Conservation (phyloP, 2,888 invertebrate genomes). For the Melanostoma scalare region DNA sequence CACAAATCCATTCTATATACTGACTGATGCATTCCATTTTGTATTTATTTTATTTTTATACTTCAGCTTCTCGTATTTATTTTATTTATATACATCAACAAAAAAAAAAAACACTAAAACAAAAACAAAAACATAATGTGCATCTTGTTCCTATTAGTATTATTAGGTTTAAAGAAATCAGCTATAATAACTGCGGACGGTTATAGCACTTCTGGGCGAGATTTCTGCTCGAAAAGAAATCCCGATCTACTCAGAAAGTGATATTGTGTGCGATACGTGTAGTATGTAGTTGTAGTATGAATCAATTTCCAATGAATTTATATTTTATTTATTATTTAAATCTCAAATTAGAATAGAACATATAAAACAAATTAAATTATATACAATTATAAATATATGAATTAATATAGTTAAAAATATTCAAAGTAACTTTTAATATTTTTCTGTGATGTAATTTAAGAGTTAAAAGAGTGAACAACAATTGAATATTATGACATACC, state of each 20-base stretch:
- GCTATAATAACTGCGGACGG: background rate
- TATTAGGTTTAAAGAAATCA: constrained; percentile 46
- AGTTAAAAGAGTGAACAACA: constrained; percentile 22
- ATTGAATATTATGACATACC: background rate
- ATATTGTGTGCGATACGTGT: background rate
- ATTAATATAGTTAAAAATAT: constrained; percentile 45
- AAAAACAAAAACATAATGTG: constrained; percentile 43
- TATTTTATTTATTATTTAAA: constrained; percentile 41
- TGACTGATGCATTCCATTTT: constrained; percentile 69
- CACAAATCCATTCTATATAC: constrained; percentile 31
- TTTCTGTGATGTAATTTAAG: constrained; percentile 72
- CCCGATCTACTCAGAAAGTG: constrained; percentile 10
- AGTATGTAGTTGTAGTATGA: too few relatives aligned
- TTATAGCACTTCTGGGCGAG: constrained; percentile 23
- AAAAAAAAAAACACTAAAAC: too few relatives aligned
- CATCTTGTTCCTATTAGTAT: constrained; percentile 72
- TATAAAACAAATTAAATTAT: constrained; percentile 1
- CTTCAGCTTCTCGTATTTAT: constrained; percentile 52
- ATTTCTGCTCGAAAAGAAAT: constrained; percentile 37
- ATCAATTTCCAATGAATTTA: constrained; percentile 37
- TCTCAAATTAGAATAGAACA: constrained; percentile 21
- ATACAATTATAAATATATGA: constrained; percentile 16
- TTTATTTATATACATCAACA: constrained; percentile 50
- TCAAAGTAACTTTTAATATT: constrained; percentile 58
- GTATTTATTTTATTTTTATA: constrained; percentile 35